Evolutionary conservation across 1,140 invertebrate species (phyloP), one percentile per base, ranked within the genome.

Genomic region (Polyergus mexicanus): DNA sequence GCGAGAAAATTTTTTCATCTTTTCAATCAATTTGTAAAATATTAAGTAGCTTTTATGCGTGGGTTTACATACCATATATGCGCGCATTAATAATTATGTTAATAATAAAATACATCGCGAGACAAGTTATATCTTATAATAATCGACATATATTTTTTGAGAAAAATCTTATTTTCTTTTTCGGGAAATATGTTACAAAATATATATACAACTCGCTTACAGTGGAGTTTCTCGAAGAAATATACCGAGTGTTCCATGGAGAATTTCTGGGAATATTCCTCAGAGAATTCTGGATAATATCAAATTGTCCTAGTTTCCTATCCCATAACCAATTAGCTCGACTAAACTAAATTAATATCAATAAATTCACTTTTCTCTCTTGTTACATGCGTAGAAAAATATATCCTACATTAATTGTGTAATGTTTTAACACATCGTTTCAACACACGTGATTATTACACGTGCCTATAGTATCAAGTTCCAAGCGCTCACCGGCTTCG

Each of bases 271-370:
- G 1, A 16, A 35, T 38, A 8, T 44, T 35, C 38, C 38, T 6
- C 47, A 3, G 32, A 38, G 76, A 80, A 41, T 56, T 56, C 63
- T 68, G 38, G 41, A 25, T n/a, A 44, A 77, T 32, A 77, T 22
- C 16, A 54, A 69, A 56, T 11, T 68, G 63, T 41, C 13, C 76
- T 16, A 68, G 22, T 80, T 68, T 80, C 63, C 63, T 32, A 69
- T 69, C 10, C 22, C 22, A 51, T 22, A 22, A 69, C 5, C 63
- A 69, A 69, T 80, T 80, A 80, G n/a, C 22, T 16, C 51, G 22
- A 69, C 16, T 8, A 32, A 32, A 71, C 25, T 44, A 58, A 32
- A 16, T 22, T 41, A 68, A 71, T n/a, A 25, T 38, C n/a, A 22
- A 38, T 69, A 44, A 51, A 11, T 22, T 69, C 16, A 41, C 4